A percentile compares a stretch with the other conserved stretches of the same genome.
These are phyloP conservation scores for Dissostichus mawsoni DNA, from an alignment of 2,113 vertebrate species.

Conservation along the genomic window DNA sequence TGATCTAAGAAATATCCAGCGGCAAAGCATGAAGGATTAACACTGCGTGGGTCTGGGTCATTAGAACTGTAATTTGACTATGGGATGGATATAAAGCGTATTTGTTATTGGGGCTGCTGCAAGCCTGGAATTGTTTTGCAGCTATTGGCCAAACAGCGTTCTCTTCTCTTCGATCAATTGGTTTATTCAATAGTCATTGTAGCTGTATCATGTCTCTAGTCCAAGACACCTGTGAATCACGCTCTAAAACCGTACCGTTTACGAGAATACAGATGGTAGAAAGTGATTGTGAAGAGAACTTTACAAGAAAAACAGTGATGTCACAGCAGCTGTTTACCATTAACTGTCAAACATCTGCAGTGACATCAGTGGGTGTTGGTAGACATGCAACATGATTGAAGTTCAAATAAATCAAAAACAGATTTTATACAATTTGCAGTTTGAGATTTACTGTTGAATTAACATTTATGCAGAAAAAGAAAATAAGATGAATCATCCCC, in stretches of 20 bases:
- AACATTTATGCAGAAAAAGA: background rate
- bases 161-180: background rate
- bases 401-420: background rate
- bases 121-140: constrained; percentile 34
- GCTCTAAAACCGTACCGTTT: background rate
- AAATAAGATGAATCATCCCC: background rate
- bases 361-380: constrained; percentile 23
- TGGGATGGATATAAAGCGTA: constrained; percentile 57
- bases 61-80: constrained; percentile 63
- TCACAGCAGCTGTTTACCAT: constrained; percentile 29
- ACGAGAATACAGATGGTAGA: no score
- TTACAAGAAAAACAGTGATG: background rate
- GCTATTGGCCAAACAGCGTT: background rate
- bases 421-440: background rate
- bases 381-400: background rate
- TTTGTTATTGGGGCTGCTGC: constrained; percentile 35
- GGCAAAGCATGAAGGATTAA: constrained; percentile 47
- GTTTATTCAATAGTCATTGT: constrained; percentile 27
- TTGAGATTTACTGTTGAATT: background rate
- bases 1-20: constrained; percentile 51
- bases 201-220: constrained; percentile 29
- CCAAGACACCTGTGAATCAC: constrained; percentile 18
- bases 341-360: constrained; percentile 35
- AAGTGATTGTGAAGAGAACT: background rate
- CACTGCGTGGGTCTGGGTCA: constrained; percentile 32